These are phyloP conservation scores for Crossaster papposus DNA, from an alignment of 53 echinoderm and acorn worm species.

Conservation along the genomic window DNA sequence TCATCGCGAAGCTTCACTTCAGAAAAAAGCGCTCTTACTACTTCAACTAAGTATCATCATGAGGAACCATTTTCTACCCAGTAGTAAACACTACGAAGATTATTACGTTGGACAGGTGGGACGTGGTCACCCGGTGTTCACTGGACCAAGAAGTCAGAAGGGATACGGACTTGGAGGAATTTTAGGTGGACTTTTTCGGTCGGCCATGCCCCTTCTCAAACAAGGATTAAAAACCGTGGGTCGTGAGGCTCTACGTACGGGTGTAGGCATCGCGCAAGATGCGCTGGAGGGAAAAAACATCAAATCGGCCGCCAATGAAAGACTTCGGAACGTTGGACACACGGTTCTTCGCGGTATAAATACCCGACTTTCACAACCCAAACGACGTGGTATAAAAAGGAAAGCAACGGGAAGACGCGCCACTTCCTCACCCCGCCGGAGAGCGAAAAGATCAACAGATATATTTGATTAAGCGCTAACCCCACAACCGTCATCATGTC, in stretches of 20 bases:
- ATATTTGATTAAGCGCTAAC: constrained; percentile 49
- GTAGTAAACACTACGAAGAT: constrained; percentile 21
- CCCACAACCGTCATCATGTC: constrained; percentile 61
- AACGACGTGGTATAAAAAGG: constrained; percentile 55
- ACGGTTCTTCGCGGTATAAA: background rate
- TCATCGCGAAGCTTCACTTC: constrained; percentile 80
- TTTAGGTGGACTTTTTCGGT: constrained; percentile 41
- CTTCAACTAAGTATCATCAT: constrained; percentile 31
- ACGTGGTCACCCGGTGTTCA: constrained; percentile 52
- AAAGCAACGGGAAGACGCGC: constrained; percentile 20
- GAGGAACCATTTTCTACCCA: background rate
- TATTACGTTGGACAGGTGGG: constrained; percentile 36
- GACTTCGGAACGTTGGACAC: constrained; percentile 47
- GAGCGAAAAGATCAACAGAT: constrained; percentile 45
- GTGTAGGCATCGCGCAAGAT: constrained; percentile 56
- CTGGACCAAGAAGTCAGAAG: constrained; percentile 29
- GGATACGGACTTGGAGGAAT: constrained; percentile 55
- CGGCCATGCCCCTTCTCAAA: constrained; percentile 58
- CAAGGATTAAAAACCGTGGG: constrained; percentile 50
- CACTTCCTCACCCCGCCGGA: constrained; percentile 23
- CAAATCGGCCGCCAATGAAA: constrained; percentile 23
- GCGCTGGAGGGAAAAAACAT: constrained; percentile 55
- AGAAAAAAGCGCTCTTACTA: constrained; percentile 51
- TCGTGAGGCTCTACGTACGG: constrained; percentile 56
- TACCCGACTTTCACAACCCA: background rate